Percentiles rank a stretch among this genome's conserved stretches.
Conservation (phyloP, 2,797 vertebrate genomes). For the Oreochromis grahami region DNA sequence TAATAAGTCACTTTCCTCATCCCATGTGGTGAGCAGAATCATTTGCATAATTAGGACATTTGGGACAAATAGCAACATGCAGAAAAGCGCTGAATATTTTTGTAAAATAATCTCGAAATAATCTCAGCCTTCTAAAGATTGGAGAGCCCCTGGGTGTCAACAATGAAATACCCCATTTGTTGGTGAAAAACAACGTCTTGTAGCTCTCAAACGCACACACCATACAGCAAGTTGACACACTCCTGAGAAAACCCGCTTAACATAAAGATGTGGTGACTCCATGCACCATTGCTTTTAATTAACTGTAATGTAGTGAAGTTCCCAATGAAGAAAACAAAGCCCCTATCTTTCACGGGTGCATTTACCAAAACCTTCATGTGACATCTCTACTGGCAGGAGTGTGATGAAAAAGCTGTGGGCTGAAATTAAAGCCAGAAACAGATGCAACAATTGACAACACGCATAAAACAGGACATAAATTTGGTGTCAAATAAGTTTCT, state of each 20-base stretch:
- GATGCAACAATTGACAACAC: not conserved
- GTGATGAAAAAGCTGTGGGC: slow-evolving; percentile 13
- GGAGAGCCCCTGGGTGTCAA: not conserved
- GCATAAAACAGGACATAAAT: not conserved
- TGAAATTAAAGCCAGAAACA: slow-evolving; percentile 3
- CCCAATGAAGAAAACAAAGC: slow-evolving; percentile 16
- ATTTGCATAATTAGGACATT: slow-evolving; percentile 56
- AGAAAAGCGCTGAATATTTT: not conserved
- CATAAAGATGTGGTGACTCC: not conserved
- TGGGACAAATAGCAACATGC: slow-evolving; percentile 23
- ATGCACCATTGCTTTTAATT: slow-evolving; percentile 36
- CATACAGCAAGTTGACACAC: not conserved
- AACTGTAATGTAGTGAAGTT: slow-evolving; percentile 7
- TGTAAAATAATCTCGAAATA: not conserved
- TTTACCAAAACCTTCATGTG: slow-evolving; percentile 4
- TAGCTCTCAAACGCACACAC: not conserved
- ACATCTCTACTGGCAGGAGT: not conserved
- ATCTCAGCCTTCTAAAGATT: not conserved
- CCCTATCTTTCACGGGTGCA: not conserved
- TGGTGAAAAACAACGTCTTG: not conserved
- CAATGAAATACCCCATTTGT: not conserved
- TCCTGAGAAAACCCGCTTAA: not conserved
- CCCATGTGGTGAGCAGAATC: slow-evolving; percentile 24
- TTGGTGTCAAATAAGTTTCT: not conserved
- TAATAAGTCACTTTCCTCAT: slow-evolving; percentile 23